Base-by-base conservation (phyloP, 2,797 vertebrate genomes). In the Microcaecilia unicolor region DNA sequence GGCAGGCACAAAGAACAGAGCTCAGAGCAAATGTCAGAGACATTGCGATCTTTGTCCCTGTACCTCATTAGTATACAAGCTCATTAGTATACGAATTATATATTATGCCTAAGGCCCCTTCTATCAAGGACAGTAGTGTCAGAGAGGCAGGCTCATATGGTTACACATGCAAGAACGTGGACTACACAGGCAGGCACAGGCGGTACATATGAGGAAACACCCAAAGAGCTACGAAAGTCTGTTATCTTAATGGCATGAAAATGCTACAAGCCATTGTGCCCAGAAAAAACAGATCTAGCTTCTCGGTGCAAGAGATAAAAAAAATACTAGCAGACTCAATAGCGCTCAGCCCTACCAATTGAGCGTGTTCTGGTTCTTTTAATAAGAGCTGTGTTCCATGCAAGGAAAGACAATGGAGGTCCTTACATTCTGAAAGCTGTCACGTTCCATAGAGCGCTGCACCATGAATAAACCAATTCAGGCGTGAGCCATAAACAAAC, bases 391-490 rank as follows among this genome's bases (percentile, higher is more conserved):
- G 39, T 34, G 58, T 64, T 67, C 57, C 42, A 59, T 15, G 4
- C 4, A 56, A 31, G 14, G 45, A 67, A 74, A 62, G 69, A 83
- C 71, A 85, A 75, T 67, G 78, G 74, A 55, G 53, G 65, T 58
- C 58, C 68, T 62, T 72, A 72, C 76, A 60, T 51, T 75, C 58
- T 12, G 31, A 74, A 72, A 4, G 9, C 67, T 74, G 57, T 64
- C 80, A 72, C 77, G 76, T 86, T 78, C 76, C 75, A 82, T 61
- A 59, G 64, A 53, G 53, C 56, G 61, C 41, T 6, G 15, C 50
- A 53, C 44, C 33, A 20, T 72, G 70, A 83, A 68, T 51, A 71
- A 46, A 46, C 15, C 20, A 49, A 68, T 71, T 67, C 55, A 47
- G 31, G 31, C 33, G 71, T 11, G 25, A 62, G 74, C 63, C 57